These are phyloP conservation scores for Nebria salina DNA, from an alignment of 2,888 invertebrate genomes.

Conservation along the genomic window DNA sequence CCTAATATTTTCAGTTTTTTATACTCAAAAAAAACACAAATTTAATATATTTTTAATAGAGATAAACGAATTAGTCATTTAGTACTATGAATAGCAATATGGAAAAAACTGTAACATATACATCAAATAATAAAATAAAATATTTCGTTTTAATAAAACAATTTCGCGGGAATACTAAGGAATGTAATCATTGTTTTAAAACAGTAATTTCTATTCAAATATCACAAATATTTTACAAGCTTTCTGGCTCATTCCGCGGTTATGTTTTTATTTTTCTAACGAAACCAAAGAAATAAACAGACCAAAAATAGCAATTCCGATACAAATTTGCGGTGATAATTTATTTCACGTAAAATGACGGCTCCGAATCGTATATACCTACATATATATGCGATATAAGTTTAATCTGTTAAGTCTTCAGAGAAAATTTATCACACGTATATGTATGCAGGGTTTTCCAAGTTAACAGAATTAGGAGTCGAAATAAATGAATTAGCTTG, in stretches of 20 bases:
- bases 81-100: background rate
- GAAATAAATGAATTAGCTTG: conserved; percentile 64
- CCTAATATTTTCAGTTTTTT: background rate
- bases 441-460: conserved; percentile 28
- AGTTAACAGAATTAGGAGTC: conserved; percentile 53
- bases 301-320: conserved; percentile 5
- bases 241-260: background rate
- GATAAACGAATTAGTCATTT: too few relatives aligned
- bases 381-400: conserved; percentile 5
- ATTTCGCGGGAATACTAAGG: background rate
- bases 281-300: background rate
- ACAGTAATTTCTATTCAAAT: conserved; percentile 23
- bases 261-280: background rate
- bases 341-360: conserved; percentile 5
- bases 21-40: background rate
- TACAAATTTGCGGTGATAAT: conserved; percentile 8
- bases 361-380: conserved; percentile 7
- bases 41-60: background rate
- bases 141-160: background rate
- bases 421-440: conserved; percentile 49
- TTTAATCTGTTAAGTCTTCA: conserved; percentile 48
- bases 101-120: background rate
- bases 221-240: conserved; percentile 30
- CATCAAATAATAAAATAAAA: background rate
- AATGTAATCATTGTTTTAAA: background rate